phyloP scores from a whole-genome alignment of 2,888 invertebrate genomes.

The Orthosia gothica region DNA sequence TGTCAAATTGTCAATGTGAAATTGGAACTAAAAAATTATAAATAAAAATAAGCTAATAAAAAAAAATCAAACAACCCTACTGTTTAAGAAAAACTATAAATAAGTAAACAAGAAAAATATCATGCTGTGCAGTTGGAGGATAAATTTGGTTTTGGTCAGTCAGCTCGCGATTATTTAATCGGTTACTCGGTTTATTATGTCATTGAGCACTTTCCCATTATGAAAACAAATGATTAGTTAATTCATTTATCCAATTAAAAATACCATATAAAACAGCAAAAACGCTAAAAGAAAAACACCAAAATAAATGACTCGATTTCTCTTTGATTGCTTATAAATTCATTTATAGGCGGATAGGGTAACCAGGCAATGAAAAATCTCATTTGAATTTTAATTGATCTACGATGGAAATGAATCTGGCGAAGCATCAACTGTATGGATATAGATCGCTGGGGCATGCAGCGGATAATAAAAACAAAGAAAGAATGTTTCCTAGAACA shows the following conservation, averaged over 20 bases:
- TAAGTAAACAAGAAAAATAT: no score
- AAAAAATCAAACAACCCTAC: no score
- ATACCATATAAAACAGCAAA: neutral
- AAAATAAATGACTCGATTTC: slow-evolving; percentile 38
- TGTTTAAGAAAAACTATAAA: no score
- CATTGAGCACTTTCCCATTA: no score
- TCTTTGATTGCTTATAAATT: slow-evolving; percentile 60
- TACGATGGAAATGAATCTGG: slow-evolving; percentile 71
- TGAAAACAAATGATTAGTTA: neutral
- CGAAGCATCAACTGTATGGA: slow-evolving; percentile 42
- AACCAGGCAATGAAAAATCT: slow-evolving; percentile 70
- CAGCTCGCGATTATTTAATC: no score
- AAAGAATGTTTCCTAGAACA: neutral
- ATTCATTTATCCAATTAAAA: neutral
- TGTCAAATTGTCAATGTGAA: no score
- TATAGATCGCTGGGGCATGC: slow-evolving; percentile 39
- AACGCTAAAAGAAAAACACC: slow-evolving; percentile 19
- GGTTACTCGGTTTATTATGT: no score
- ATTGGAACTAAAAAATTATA: no score
- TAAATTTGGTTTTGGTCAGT: no score
- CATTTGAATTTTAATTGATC: slow-evolving; percentile 79
- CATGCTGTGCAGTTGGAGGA: no score
- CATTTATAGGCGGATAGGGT: slow-evolving; percentile 59
- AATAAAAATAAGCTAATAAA: no score
- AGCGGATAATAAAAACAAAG: slow-evolving; percentile 17